Conservation (phyloP, 1,140 invertebrate genomes). For the Chymomyza costata region DNA sequence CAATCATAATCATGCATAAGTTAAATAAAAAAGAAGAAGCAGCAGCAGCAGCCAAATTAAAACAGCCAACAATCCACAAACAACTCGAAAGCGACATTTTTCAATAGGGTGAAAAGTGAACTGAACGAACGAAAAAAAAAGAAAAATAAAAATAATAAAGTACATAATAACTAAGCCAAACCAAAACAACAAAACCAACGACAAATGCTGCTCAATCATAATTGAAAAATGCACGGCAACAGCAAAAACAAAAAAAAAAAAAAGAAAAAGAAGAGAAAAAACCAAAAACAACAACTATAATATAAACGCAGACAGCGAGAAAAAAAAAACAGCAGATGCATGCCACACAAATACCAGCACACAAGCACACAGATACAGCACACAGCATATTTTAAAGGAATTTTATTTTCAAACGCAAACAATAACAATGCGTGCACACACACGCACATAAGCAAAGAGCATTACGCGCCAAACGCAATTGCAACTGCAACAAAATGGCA, state of each 20-base stretch:
- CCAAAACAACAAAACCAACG: constrained; percentile 66
- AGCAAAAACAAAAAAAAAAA: constrained; percentile 32
- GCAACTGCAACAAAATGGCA: constrained; percentile 71
- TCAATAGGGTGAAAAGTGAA: not conserved
- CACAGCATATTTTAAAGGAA: no score
- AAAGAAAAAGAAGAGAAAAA: constrained; percentile 28
- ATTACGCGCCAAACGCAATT: constrained; percentile 51
- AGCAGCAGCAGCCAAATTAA: no score
- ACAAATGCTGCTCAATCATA: constrained; percentile 70
- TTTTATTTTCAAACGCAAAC: no score
- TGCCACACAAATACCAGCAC: constrained; percentile 53
- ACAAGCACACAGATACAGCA: constrained; percentile 33
- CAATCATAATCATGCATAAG: not conserved
- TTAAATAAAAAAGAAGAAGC: not conserved
- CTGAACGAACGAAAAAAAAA: no score
- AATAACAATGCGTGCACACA: no score
- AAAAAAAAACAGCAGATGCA: constrained; percentile 66
- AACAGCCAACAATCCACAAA: no score
- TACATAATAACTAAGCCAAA: constrained; percentile 51
- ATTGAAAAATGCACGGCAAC: constrained; percentile 60
- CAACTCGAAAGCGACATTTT: not conserved
- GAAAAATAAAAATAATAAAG: constrained; percentile 2
- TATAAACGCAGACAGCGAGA: constrained; percentile 15
- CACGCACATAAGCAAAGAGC: constrained; percentile 15
- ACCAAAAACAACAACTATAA: no score